These are phyloP conservation scores for Chionodraco myersi DNA, from an alignment of 2,113 vertebrate species.

Conservation along the genomic window DNA sequence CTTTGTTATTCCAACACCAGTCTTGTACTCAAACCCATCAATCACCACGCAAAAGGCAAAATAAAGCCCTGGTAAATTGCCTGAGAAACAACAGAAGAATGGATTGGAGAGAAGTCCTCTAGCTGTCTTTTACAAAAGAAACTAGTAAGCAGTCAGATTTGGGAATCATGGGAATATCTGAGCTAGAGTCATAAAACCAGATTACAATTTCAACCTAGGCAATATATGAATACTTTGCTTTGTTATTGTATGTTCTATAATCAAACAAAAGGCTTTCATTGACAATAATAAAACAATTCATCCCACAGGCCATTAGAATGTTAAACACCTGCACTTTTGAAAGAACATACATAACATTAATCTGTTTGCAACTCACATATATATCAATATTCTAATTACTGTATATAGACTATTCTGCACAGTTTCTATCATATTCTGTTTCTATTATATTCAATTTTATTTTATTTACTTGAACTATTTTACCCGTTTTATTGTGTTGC, in stretches of 20 bases:
- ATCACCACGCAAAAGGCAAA: conserved; percentile 95
- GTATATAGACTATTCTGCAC: too few relatives aligned
- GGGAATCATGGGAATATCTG: background rate
- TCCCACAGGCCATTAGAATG: too few relatives aligned
- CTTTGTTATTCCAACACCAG: conserved; percentile 91
- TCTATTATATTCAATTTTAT: too few relatives aligned
- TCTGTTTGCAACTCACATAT: too few relatives aligned
- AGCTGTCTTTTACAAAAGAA: background rate
- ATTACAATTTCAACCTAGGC: background rate
- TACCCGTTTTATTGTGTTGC: too few relatives aligned
- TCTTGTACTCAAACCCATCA: conserved; percentile 89
- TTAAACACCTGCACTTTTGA: too few relatives aligned
- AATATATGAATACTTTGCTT: background rate
- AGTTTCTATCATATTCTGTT: too few relatives aligned
- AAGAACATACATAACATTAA: too few relatives aligned
- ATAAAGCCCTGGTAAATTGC: conserved; percentile 81
- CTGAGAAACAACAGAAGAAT: conserved; percentile 69
- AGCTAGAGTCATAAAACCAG: background rate
- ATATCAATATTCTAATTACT: too few relatives aligned
- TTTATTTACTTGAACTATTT: too few relatives aligned
- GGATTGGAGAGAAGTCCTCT: background rate
- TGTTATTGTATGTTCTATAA: background rate
- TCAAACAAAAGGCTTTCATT: background rate
- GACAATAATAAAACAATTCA: too few relatives aligned
- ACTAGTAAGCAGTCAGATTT: background rate